phyloP scores from a whole-genome alignment of 2,113 vertebrate species.

The Nicator chloris region DNA sequence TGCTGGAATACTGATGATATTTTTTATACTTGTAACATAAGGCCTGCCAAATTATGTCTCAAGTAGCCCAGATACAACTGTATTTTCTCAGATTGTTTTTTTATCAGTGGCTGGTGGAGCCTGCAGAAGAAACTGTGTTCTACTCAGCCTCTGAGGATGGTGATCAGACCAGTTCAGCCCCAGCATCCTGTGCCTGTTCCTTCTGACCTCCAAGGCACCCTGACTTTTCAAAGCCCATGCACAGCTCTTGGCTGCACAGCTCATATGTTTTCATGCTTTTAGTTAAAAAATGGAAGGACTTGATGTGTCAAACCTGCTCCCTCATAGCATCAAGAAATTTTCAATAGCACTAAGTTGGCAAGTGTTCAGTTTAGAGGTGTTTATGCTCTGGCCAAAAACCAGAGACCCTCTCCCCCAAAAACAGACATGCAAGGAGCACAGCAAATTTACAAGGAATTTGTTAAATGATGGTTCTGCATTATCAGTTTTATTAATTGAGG shows the following conservation, averaged over 20 bases:
- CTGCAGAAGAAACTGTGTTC: not conserved
- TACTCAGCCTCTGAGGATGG: not conserved
- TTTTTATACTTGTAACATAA: not conserved
- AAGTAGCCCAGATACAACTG: not conserved
- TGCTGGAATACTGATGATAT: not conserved
- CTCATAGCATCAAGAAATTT: rapidly evolving
- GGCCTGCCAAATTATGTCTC: not conserved
- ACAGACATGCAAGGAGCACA: not conserved
- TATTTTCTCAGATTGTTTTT: not conserved
- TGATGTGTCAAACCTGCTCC: not conserved
- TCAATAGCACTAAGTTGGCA: not conserved
- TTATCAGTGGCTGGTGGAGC: not conserved
- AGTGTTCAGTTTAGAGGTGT: not conserved
- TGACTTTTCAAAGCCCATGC: not conserved
- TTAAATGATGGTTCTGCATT: not conserved
- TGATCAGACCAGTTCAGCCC: not conserved
- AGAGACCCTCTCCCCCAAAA: not conserved
- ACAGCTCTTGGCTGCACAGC: not conserved
- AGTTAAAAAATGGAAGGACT: not conserved
- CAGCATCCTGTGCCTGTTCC: not conserved
- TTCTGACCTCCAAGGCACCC: not conserved
- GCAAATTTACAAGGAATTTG: not conserved
- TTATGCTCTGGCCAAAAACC: not conserved
- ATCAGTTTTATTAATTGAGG: not conserved
- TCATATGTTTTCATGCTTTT: not conserved